phyloP scores from a whole-genome alignment of 64 coral and sea anemone genomes.

The Porites lutea region DNA sequence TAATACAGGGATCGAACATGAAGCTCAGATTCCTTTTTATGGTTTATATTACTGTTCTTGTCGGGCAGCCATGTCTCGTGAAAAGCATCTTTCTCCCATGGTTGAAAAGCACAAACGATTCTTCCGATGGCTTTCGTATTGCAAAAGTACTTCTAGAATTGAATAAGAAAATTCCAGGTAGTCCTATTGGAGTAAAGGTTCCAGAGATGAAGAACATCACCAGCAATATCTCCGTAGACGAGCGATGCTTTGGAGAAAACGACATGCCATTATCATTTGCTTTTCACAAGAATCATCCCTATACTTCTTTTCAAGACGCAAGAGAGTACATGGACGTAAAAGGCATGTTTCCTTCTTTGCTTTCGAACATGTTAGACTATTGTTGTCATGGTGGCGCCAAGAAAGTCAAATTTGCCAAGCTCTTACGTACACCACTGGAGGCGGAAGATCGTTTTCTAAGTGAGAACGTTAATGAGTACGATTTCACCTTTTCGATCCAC shows the following conservation, averaged over 20 bases:
- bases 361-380: slow-evolving; percentile 35
- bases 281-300: slow-evolving; percentile 62
- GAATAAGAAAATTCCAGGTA: not conserved
- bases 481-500: slow-evolving; percentile 72
- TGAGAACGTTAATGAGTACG: slow-evolving; percentile 32
- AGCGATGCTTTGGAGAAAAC: slow-evolving; percentile 22
- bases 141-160: not conserved
- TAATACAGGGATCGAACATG: not conserved
- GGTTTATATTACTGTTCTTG: not conserved
- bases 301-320: not conserved
- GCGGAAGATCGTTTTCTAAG: slow-evolving; percentile 34
- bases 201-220: slow-evolving; percentile 51
- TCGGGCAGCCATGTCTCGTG: not conserved
- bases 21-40: not conserved
- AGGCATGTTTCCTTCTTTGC: slow-evolving; percentile 69
- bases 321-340: not conserved
- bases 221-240: slow-evolving; percentile 51
- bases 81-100: slow-evolving; percentile 2
- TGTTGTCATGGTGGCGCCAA: slow-evolving; percentile 48
- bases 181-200: not conserved
- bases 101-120: not conserved
- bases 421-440: not conserved
- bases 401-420: slow-evolving; percentile 55
- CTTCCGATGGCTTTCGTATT: not conserved
- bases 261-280: slow-evolving; percentile 50